phyloP scores from a whole-genome alignment of 2,888 invertebrate species.

The Silvanus unidentatus region DNA sequence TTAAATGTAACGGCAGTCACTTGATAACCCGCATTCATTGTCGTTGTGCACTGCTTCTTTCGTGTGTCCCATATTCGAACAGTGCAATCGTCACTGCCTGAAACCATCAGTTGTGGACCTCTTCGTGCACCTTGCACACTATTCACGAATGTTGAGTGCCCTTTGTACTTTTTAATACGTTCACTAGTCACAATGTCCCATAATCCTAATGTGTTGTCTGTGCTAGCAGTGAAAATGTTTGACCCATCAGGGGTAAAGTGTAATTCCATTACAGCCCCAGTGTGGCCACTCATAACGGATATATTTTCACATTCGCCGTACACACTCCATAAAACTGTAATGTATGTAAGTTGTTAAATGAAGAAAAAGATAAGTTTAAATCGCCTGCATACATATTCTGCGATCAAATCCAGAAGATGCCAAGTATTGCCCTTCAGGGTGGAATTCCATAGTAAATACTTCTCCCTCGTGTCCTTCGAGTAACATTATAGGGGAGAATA shows the following conservation, averaged over 20 bases:
- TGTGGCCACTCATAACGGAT: slow-evolving; percentile 88
- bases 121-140: slow-evolving; percentile 72
- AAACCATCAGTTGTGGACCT: slow-evolving; percentile 85
- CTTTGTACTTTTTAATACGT: slow-evolving; percentile 84
- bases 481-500: slow-evolving; percentile 91
- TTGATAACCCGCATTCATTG: slow-evolving; percentile 68
- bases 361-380: slow-evolving; percentile 6
- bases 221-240: slow-evolving; percentile 85
- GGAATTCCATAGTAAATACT: slow-evolving; percentile 87
- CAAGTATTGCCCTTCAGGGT: slow-evolving; percentile 91
- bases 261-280: slow-evolving; percentile 91
- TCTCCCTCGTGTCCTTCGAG: slow-evolving; percentile 96
- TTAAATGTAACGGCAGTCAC: slow-evolving; percentile 87
- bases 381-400: slow-evolving; percentile 74
- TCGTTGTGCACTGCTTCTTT: slow-evolving; percentile 71
- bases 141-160: slow-evolving; percentile 72
- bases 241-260: slow-evolving; percentile 80
- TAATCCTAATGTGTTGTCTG: slow-evolving; percentile 89
- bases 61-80: slow-evolving; percentile 91
- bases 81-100: slow-evolving; percentile 92
- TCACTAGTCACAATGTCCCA: slow-evolving; percentile 92
- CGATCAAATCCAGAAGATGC: slow-evolving; percentile 94
- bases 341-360: background rate
- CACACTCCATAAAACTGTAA: slow-evolving; percentile 86
- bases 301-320: slow-evolving; percentile 98